Percentiles rank a stretch among this genome's conserved stretches.
phyloP scores from a whole-genome alignment of 2,113 vertebrate genomes.

The Ammodramus savannarum region DNA sequence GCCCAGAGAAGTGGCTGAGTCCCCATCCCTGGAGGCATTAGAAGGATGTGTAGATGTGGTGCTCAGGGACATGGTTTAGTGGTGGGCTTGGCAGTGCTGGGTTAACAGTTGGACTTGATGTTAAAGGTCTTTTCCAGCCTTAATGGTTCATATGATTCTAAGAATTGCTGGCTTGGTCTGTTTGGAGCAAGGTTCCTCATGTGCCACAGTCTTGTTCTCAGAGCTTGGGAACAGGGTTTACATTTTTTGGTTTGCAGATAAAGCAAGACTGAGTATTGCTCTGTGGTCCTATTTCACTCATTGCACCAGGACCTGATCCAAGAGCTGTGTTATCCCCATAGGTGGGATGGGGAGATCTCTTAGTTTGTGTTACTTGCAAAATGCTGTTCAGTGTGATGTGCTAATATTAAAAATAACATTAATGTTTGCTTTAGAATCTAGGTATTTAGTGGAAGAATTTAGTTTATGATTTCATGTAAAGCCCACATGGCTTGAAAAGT shows the following conservation, averaged over 20 bases:
- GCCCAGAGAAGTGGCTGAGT: neutral
- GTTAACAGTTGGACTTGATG: neutral
- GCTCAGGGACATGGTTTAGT: neutral
- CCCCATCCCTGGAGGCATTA: neutral
- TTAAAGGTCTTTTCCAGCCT: neutral
- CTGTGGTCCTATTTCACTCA: accelerated
- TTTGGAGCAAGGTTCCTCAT: neutral
- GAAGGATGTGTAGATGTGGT: neutral
- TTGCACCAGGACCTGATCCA: neutral
- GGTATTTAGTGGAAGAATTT: neutral
- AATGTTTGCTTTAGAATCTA: neutral
- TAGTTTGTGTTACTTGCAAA: neutral
- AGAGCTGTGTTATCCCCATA: accelerated
- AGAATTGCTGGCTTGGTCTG: neutral
- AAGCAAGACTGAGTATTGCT: accelerated
- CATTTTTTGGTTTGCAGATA: neutral
- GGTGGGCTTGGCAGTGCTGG: neutral
- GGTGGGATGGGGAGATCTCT: neutral
- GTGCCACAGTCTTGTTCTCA: neutral
- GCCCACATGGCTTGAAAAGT: neutral
- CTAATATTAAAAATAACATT: neutral
- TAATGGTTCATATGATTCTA: neutral
- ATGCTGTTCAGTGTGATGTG: neutral
- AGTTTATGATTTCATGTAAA: neutral
- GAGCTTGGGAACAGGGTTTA: neutral